These are phyloP conservation scores for Drosophila falleni DNA, from an alignment of 2,888 invertebrate genomes.

Conservation along the genomic window DNA sequence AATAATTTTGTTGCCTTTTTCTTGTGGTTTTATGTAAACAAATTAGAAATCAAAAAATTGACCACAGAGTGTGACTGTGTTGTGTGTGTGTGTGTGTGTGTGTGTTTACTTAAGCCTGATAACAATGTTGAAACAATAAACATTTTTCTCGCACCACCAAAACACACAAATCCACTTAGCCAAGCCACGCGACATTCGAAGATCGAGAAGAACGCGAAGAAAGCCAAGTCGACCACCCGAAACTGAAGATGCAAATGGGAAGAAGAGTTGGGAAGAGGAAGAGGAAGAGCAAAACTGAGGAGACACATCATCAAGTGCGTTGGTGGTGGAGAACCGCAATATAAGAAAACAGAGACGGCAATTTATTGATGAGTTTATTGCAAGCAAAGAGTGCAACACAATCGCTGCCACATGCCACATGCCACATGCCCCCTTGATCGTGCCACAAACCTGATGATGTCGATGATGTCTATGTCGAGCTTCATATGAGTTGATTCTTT, in stretches of 20 bases:
- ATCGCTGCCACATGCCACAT: conserved; percentile 10
- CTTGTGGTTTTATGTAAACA: conserved; percentile 63
- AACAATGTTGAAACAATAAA: conserved; percentile 85
- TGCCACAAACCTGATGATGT: conserved; percentile 55
- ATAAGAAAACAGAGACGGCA: conserved; percentile 71
- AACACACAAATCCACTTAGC: conserved; percentile 85
- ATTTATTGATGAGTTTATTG: conserved; percentile 85
- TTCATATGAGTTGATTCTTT: conserved; percentile 76
- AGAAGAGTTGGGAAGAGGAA: conserved; percentile 6
- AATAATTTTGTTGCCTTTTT: conserved; percentile 62
- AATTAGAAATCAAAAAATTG: conserved; percentile 83
- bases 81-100: conserved; percentile 23
- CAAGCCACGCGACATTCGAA: conserved; percentile 60
- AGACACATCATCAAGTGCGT: conserved; percentile 62
- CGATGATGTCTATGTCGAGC: conserved; percentile 78
- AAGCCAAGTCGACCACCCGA: conserved; percentile 62
- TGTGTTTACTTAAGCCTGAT: conserved; percentile 83
- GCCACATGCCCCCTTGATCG: conserved; percentile 11
- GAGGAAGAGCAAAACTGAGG: neutral
- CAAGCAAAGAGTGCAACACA: conserved; percentile 51
- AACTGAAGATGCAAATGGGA: conserved; percentile 38
- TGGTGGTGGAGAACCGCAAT: conserved; percentile 57
- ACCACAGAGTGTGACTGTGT: conserved; percentile 45
- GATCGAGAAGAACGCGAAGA: conserved; percentile 46
- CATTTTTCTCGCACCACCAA: conserved; percentile 83